Base-by-base conservation (phyloP, 2,113 vertebrate species). In the Lepus europaeus region DNA sequence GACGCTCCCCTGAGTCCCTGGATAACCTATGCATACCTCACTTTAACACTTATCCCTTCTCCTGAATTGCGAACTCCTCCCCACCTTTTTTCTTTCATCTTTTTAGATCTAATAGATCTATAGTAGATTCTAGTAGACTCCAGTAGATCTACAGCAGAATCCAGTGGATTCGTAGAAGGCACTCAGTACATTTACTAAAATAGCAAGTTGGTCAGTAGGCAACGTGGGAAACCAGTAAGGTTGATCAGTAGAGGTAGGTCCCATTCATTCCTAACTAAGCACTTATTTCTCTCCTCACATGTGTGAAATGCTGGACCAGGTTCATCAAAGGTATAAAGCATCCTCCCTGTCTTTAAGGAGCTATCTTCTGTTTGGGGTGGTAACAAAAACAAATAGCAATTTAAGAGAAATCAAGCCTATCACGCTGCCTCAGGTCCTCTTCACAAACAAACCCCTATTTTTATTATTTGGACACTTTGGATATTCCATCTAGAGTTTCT, bases 401-500 rank as follows among this genome's bases (percentile, higher is more conserved):
- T 91, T 36, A 29, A 73, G 56, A 22, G 13, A 36, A 87, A 29
- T 77, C 36, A 81, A 87, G 63, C 22, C 2, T 12, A 17, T 53
- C 86, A 70, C 68, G 31, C 59, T 70, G 8, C 63, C 64, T 73
- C 83, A 61, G 93, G 68, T 87, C 39, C 8, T 89, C 64, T 88
- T 68, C 39, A 25, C 25, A 80, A 84, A 94, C 27, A 29, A 90
- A 77, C 13, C 29, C 90, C 87, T 87, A 80, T 96, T 95, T 95
- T 95, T 82, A 89, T 77, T 84, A 17, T 80, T 86, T 76, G 78
- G 29, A 33, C 51, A 61, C 45, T 90, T 96, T 66, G 63, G 45
- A 68, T 33, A 23, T 85, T 85, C 61, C 51, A 91, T 77, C 79
- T 80, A 87, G 79, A 83, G 61, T 95, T 97, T 92, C 95, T 97